Evolutionary conservation across 2,888 invertebrate genomes (phyloP), one percentile per base, ranked within the genome.

Genomic region (Dasysyrphus tricinctus): DNA sequence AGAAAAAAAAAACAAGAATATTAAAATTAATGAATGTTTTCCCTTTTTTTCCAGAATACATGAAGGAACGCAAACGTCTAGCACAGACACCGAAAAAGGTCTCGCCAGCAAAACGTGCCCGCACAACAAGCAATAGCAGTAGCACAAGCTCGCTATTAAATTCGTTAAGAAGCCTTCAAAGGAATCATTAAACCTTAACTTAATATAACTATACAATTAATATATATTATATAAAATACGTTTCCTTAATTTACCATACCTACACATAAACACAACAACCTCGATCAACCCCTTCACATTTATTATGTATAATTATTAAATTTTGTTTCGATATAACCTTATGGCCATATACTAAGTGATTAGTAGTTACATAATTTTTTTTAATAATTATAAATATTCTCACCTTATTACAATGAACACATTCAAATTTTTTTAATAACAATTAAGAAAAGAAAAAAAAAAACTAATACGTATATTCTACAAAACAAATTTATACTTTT

Each of bases 31-130:
- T 57, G n/a, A 54, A 42, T 72, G 14, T 44, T 72, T 85, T 59
- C 37, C n/a, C 34, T 51, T 83, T 73, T 78, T 91, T 92, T 42
- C 90, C 90, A 93, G 92, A 93, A 88, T 93, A 92, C 88, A 92
- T 93, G 92, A 93, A 93, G 89, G 92, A 93, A 89, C 92, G 93
- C 88, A 93, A 93, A 89, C 92, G 92, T 44, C 90, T 92, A 61
- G 88, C 91, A 51, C 92, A 92, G 88, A 90, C 92, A 78, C 92
- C 92, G 65, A 92, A 92, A 88, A 92, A 92, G 90, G 88, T 91
- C 81, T 90, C 92, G 76, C 92, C 92, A 84, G 90, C 90, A 74
- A 92, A 92, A 90, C 91, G 92, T 75, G 90, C 91, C 90, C 92
- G 92, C 87, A 91, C 89, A 77, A 90, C 88, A 57, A 90, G 91